phyloP scores from a whole-genome alignment of 2,888 invertebrate genomes.

The Pristionchus entomophagus region DNA sequence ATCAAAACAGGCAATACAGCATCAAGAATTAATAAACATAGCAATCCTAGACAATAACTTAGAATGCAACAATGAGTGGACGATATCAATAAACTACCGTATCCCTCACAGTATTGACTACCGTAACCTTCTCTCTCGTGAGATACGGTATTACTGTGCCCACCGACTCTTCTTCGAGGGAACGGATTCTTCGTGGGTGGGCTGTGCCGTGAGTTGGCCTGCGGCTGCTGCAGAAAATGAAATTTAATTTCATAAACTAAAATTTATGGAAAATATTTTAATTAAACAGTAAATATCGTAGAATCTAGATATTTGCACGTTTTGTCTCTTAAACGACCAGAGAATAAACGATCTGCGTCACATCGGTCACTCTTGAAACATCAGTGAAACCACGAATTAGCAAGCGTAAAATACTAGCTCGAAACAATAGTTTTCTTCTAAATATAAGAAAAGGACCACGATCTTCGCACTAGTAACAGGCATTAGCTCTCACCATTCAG shows the following conservation, averaged over 20 bases:
- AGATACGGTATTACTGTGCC: slow-evolving; percentile 6
- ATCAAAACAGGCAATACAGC: not conserved
- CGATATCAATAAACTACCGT: not conserved
- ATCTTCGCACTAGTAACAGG: too few relatives aligned
- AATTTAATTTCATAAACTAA: too few relatives aligned
- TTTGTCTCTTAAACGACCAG: not conserved
- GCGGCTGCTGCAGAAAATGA: slow-evolving; percentile 6
- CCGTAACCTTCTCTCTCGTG: not conserved
- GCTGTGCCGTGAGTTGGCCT: not conserved
- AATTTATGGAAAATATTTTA: too few relatives aligned
- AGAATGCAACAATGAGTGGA: not conserved
- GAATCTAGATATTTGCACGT: not conserved
- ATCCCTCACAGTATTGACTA: not conserved
- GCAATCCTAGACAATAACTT: not conserved
- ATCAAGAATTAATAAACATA: too few relatives aligned
- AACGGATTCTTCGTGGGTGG: not conserved
- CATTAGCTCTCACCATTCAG: too few relatives aligned
- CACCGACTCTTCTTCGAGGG: slow-evolving; percentile 34
- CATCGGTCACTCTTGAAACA: not conserved
- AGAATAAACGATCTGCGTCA: not conserved
- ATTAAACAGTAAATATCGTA: too few relatives aligned
- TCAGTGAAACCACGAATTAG: too few relatives aligned
- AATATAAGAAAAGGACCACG: too few relatives aligned
- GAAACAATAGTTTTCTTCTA: too few relatives aligned
- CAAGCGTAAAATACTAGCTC: too few relatives aligned